A percentile compares a stretch with the other conserved stretches of the same genome.
Evolutionary conservation across 2,888 invertebrate genomes (phyloP).

Genomic region (Ectobius pallidus): DNA sequence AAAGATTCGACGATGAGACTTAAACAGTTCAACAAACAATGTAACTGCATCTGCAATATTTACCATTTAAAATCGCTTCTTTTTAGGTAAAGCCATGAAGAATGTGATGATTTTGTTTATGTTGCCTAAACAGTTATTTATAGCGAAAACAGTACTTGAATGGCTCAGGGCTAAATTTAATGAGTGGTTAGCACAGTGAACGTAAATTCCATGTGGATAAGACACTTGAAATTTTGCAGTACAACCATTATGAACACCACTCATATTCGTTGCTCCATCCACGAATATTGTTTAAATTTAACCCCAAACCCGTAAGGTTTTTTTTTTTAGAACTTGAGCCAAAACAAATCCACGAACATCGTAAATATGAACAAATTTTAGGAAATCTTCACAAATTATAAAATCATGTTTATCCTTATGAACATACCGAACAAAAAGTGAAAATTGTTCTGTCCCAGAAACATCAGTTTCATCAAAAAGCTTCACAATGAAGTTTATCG

Average conservation of each 20-base stretch:
- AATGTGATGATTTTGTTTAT: conserved; percentile 12
- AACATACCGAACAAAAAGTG: conserved; percentile 19
- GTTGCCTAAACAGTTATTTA: not conserved
- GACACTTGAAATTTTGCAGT: conserved; percentile 1
- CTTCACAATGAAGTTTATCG: no score
- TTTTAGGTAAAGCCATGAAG: not conserved
- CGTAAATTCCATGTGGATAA: conserved; percentile 6
- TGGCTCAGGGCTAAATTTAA: conserved; percentile 13
- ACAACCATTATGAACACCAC: not conserved
- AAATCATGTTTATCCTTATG: not conserved
- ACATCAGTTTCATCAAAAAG: no score
- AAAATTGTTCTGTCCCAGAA: conserved; percentile 1
- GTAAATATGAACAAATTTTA: not conserved
- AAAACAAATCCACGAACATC: not conserved
- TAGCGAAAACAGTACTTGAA: conserved; percentile 8
- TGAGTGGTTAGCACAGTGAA: conserved; percentile 13
- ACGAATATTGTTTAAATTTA: conserved; percentile 1
- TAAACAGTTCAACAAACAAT: conserved; percentile 7
- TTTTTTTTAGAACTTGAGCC: conserved; percentile 1
- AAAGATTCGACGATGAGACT: conserved; percentile 1
- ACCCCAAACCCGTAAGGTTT: not conserved
- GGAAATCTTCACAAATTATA: conserved; percentile 4
- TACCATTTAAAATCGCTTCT: not conserved
- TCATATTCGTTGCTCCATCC: conserved; percentile 12
- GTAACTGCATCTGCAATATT: not conserved